phyloP scores from a whole-genome alignment of 2,113 vertebrate genomes.

The Pantherophis guttatus region DNA sequence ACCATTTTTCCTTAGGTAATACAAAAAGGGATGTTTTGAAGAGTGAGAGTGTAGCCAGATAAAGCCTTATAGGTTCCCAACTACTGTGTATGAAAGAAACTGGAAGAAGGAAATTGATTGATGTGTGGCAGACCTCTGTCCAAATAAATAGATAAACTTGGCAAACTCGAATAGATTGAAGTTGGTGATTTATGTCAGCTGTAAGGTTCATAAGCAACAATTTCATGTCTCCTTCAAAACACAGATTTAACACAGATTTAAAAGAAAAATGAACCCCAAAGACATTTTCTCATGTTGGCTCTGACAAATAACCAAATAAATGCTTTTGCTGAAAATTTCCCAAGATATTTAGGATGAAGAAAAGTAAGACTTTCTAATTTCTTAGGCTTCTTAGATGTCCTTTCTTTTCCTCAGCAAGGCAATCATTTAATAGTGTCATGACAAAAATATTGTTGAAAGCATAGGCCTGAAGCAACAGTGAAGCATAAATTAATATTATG shows the following conservation, averaged over 20 bases:
- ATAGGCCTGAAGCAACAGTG: not conserved
- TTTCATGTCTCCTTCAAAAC: slow-evolving; percentile 9
- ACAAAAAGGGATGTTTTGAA: not conserved
- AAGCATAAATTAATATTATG: not conserved
- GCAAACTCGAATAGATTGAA: not conserved
- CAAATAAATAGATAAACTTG: not conserved
- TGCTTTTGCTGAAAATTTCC: not conserved
- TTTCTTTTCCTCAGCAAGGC: not conserved
- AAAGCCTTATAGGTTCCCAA: not conserved
- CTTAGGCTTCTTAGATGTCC: not conserved
- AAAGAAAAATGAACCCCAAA: not conserved
- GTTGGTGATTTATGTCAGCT: slow-evolving; percentile 18
- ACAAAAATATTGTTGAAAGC: not conserved
- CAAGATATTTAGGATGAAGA: not conserved
- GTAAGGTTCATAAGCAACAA: not conserved
- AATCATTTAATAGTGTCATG: not conserved
- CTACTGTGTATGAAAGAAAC: not conserved
- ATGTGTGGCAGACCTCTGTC: not conserved
- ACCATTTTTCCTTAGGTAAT: not conserved
- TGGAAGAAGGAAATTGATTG: not conserved
- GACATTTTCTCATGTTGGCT: not conserved
- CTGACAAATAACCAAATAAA: not conserved
- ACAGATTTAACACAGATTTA: not conserved
- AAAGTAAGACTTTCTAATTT: not conserved
- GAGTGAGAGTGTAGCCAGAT: not conserved